phyloP scores from a whole-genome alignment of 2,797 vertebrate species.

The Parotocinclus haroldoi region DNA sequence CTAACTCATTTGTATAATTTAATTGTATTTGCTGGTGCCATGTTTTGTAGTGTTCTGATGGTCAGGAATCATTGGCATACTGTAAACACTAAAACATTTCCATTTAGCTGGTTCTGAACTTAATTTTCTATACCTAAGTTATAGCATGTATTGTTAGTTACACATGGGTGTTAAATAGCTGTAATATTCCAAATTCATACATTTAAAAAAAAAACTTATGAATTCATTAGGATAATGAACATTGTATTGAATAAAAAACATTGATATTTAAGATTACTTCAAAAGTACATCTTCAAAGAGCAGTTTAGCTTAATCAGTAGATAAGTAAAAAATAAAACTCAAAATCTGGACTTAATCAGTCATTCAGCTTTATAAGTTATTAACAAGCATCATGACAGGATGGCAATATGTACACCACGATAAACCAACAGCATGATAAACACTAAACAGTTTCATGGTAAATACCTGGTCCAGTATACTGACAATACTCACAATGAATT shows the following conservation, averaged over 20 bases:
- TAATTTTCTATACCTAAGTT: too few relatives aligned
- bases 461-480: slow-evolving; percentile 38
- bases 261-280: slow-evolving; percentile 3
- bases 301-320: neutral
- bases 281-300: slow-evolving; percentile 25
- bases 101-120: too few relatives aligned
- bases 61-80: too few relatives aligned
- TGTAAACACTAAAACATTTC: too few relatives aligned
- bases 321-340: neutral
- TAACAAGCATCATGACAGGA: slow-evolving; percentile 24
- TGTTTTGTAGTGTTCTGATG: too few relatives aligned
- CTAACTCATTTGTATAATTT: too few relatives aligned
- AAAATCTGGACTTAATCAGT: neutral
- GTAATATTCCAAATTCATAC: neutral
- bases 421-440: slow-evolving; percentile 36
- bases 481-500: slow-evolving; percentile 42
- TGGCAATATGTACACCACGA: slow-evolving; percentile 33
- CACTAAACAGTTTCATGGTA: slow-evolving; percentile 40
- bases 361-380: slow-evolving; percentile 12
- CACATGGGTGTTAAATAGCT: neutral
- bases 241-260: neutral
- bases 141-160: too few relatives aligned
- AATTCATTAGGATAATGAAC: too few relatives aligned
- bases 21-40: too few relatives aligned
- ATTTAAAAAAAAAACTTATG: neutral